A percentile compares a stretch with the other conserved stretches of the same genome.
Conservation (phyloP, 2,888 invertebrate genomes). For the Clunio marinus region DNA sequence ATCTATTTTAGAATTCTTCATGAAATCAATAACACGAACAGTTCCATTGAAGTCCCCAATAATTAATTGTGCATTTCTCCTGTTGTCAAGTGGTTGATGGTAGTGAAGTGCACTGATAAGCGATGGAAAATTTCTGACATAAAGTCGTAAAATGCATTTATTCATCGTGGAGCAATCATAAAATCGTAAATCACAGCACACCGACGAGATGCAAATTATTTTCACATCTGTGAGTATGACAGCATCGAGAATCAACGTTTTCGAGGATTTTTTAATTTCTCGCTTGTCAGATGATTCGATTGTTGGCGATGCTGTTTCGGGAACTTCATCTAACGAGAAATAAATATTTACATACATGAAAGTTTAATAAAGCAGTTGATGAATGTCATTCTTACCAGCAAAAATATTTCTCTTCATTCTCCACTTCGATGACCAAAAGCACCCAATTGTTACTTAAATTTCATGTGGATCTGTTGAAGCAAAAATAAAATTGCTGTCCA, state of each 20-base stretch:
- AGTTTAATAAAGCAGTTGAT: no score
- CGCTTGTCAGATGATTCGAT: conserved; percentile 15
- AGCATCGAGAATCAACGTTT: conserved; percentile 71
- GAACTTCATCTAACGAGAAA: conserved; percentile 1
- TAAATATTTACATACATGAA: not conserved
- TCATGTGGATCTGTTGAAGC: not conserved
- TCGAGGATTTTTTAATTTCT: conserved; percentile 45
- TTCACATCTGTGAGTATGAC: conserved; percentile 71
- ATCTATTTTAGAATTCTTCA: not conserved
- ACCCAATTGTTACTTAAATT: not conserved
- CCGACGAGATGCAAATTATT: conserved; percentile 71
- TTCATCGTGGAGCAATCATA: conserved; percentile 68
- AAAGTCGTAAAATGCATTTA: conserved; percentile 66
- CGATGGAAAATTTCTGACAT: conserved; percentile 58
- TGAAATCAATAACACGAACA: conserved; percentile 60
- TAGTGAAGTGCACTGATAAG: conserved; percentile 19
- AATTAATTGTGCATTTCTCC: conserved; percentile 53
- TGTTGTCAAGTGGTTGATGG: not conserved
- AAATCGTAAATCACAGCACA: conserved; percentile 72
- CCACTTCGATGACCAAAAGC: conserved; percentile 25
- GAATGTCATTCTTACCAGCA: no score
- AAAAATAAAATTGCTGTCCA: not conserved
- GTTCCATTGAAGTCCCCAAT: conserved; percentile 73
- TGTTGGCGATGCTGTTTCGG: not conserved
- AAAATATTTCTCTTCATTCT: not conserved